Evolutionary conservation across 2,888 invertebrate genomes (phyloP), one percentile per base, ranked within the genome.

Genomic region (Drosophila limbata): DNA sequence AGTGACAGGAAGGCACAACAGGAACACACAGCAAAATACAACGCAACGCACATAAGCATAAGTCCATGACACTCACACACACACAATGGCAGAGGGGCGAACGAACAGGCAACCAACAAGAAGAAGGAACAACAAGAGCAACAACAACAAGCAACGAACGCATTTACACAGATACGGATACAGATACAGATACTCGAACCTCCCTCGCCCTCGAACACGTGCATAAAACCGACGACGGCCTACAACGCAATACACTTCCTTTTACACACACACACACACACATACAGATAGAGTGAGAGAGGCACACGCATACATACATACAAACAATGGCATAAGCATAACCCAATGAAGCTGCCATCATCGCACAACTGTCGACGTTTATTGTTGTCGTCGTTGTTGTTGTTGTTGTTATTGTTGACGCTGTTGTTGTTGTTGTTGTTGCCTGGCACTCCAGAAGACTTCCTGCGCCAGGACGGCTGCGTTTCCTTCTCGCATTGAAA

Each of bases 131-230:
- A 67, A 9, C 52, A 71, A 21, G 15, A 51, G 3, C 50, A 67
- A 50, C 48, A 77, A 39, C 51, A 67, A 15, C 48, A 65, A 50
- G 48, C 51, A 63, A 51, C 77, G 71, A 65, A 87, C 85, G 70
- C 85, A 84, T 84, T 84, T 88, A 85, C 89, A 84, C 89, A 84
- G 90, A 85, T 88, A 84, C 90, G 89, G 89, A 88, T 84, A 85
- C 88, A 89, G 87, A 83, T 88, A 84, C 25, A 5, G n/a, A n/a
- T 6, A 25, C 88, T 84, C 69, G 82, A 88, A 75, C 88, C 81
- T 81, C 88, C 85, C 87, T 78, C 89, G 77, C 67, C 61, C 25
- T 25, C 73, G 55, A 65, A 67, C 88, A 83, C 67, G 84, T 85
- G 82, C 75, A 74, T 57, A 48, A 84, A 62, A 73, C 78, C 59